These are phyloP conservation scores for Polymixis lichenea DNA, from an alignment of 2,888 invertebrate genomes.

Conservation along the genomic window DNA sequence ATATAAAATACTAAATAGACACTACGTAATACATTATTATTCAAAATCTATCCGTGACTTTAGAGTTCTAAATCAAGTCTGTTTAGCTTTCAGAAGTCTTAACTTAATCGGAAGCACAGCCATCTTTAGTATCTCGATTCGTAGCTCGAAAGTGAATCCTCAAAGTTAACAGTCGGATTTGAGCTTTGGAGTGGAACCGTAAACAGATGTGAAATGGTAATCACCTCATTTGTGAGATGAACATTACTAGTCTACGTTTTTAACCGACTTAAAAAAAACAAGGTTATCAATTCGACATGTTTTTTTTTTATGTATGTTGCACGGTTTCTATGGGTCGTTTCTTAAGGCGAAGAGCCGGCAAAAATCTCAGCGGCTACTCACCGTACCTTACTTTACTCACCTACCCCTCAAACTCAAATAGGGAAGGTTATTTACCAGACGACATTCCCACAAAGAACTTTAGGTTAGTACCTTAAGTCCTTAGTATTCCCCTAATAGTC, in stretches of 20 bases:
- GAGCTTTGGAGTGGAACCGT: not conserved
- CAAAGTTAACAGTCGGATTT: slow-evolving; percentile 5
- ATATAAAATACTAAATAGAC: too few relatives aligned
- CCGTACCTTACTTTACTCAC: not conserved
- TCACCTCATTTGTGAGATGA: not conserved
- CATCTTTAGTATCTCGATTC: not conserved
- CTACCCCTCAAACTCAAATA: not conserved
- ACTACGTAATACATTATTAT: slow-evolving; percentile 15
- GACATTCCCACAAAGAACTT: not conserved
- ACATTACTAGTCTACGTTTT: not conserved
- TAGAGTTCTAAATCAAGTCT: slow-evolving; percentile 26
- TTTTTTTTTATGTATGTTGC: too few relatives aligned
- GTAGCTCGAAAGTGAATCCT: not conserved
- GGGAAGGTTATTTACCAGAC: not conserved
- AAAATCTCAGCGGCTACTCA: too few relatives aligned
- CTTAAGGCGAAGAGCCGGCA: too few relatives aligned
- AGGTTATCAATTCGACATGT: too few relatives aligned
- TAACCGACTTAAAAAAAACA: too few relatives aligned
- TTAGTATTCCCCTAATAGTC: not conserved
- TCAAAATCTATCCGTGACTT: slow-evolving; percentile 5
- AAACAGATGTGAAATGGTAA: not conserved
- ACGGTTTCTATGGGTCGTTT: too few relatives aligned
- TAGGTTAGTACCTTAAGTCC: too few relatives aligned
- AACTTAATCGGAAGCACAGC: slow-evolving; percentile 25
- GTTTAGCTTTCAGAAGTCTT: slow-evolving; percentile 1